Conservation (phyloP, 1,140 invertebrate species). For the Brachionus rubens region DNA sequence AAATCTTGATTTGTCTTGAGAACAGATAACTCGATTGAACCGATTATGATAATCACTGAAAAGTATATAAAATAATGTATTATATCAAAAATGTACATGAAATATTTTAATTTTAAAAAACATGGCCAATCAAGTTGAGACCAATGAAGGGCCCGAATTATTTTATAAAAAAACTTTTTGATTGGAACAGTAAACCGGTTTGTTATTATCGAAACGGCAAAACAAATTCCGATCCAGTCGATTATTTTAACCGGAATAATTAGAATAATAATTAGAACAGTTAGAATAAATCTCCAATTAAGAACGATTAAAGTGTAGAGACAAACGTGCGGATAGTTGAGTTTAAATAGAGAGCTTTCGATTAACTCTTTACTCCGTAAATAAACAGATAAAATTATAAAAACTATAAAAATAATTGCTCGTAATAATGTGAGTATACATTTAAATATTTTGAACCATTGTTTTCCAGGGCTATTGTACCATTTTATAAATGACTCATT, state of each 20-base stretch:
- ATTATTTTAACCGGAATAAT: neutral
- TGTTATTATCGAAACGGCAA: neutral
- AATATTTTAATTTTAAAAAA: slow-evolving; percentile 10
- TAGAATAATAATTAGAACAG: neutral
- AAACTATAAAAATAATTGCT: neutral
- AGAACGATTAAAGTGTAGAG: neutral
- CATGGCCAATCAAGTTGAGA: slow-evolving; percentile 23
- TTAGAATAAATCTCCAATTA: neutral
- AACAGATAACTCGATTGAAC: neutral
- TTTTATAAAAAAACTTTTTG: slow-evolving; percentile 1
- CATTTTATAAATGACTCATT: neutral
- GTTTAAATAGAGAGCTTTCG: neutral
- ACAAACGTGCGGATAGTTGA: neutral
- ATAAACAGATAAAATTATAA: slow-evolving; percentile 2
- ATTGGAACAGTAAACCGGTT: neutral
- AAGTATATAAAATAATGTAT: slow-evolving; percentile 29
- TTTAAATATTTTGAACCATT: slow-evolving; percentile 39
- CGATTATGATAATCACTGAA: neutral
- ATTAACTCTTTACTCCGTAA: slow-evolving; percentile 11
- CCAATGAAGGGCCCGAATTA: neutral
- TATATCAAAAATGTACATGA: slow-evolving; percentile 1
- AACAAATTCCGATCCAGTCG: neutral
- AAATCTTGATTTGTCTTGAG: neutral
- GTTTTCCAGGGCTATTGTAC: neutral
- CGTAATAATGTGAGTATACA: neutral